Base-by-base conservation (phyloP, 2,797 vertebrate genomes). In the Lates japonicus region DNA sequence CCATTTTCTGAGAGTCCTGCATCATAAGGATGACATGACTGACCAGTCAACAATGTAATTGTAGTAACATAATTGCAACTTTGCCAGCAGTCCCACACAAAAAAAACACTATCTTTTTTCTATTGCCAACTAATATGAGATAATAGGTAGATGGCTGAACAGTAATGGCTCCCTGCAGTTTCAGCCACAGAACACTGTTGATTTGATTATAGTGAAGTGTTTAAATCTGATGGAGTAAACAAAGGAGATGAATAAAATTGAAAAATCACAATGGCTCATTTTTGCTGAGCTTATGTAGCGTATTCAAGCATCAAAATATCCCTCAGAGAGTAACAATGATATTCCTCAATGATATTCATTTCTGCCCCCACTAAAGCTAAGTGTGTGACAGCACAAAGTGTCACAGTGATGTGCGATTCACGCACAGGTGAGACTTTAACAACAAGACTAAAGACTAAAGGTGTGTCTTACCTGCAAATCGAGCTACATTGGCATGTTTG, bases 401-500 rank as follows among this genome's bases (percentile, higher is more conserved):
- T 19, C 7, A 19, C 22, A 49, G 29, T 2, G 5, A n/a, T 10
- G 9, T n/a, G 44, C 11, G 13, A 48, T 37, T 11, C 4, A n/a
- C 8, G 3, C 10, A 5, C 46, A 60, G 51, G 5, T 7, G 44
- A 49, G 16, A 42, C 13, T 42, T 2, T 13, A 42, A 42, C 39
- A 42, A 42, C 2, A 42, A 42, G 5, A 39, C 7, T 14, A 7
- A 10, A 48, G n/a, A 42, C 7, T 9, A 39, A 5, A 11, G 19
- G 25, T 13, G 63, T 0, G 10, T 58, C 89, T 93, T 89, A 99
- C 98, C 98, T 86, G 98, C 97, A 89, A 99, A 98, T 64, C 98
- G 94, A 70, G 97, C 98, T 2, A 99, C 97, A 1, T 98, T 99
- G 87, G 97, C 97, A 0, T 99, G 98, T 85, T 97, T 98, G 71